phyloP scores from a whole-genome alignment of 2,888 invertebrate genomes.

The Altica lythri region DNA sequence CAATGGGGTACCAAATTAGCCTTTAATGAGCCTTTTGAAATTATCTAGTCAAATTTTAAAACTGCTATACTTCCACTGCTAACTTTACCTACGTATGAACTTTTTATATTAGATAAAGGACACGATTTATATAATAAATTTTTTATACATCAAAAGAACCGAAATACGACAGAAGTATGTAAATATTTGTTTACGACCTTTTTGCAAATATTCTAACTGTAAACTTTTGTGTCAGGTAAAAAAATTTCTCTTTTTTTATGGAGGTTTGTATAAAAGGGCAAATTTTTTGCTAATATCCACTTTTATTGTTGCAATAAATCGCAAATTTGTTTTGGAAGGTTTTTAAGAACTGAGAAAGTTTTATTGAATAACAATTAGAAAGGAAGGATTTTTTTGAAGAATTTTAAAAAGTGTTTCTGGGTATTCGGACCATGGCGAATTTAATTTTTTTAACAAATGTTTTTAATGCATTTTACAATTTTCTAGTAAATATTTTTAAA shows the following conservation, averaged over 20 bases:
- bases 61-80: too few species aligned
- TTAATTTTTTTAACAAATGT: too few species aligned
- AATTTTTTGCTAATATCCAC: constrained; percentile 23
- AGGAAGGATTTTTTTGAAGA: neutral
- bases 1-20: too few species aligned
- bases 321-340: constrained; percentile 27
- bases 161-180: constrained; percentile 6
- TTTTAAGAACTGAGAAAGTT: constrained; percentile 1
- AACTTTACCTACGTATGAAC: too few species aligned
- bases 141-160: neutral
- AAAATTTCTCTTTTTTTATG: constrained; percentile 16
- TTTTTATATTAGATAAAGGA: too few species aligned
- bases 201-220: constrained; percentile 13
- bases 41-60: too few species aligned
- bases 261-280: constrained; percentile 10
- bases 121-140: neutral
- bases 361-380: neutral
- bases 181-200: constrained; percentile 11
- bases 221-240: constrained; percentile 15
- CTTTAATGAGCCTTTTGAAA: too few species aligned
- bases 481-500: too few species aligned
- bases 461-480: too few species aligned
- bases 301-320: constrained; percentile 32
- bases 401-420: neutral
- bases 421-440: neutral